Evolutionary conservation across 2,888 invertebrate genomes (phyloP).

Genomic region (Drosophila putrida): DNA sequence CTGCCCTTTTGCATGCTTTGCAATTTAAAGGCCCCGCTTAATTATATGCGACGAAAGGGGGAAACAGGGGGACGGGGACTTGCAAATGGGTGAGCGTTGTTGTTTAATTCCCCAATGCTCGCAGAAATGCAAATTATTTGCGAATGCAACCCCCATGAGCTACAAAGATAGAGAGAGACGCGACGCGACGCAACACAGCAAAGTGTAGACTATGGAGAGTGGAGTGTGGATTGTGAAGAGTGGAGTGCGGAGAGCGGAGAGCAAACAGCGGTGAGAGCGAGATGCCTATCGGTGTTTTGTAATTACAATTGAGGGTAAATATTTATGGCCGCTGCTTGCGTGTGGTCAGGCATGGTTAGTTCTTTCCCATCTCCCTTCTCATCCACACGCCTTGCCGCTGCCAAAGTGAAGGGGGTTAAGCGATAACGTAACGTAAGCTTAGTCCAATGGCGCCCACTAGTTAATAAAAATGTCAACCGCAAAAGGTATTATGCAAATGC

Average conservation of each 20-base stretch:
- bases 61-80: slow-evolving; percentile 9
- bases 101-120: slow-evolving; percentile 72
- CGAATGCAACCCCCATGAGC: slow-evolving; percentile 61
- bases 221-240: slow-evolving; percentile 34
- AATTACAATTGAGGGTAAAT: slow-evolving; percentile 79
- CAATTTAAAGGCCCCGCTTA: slow-evolving; percentile 79
- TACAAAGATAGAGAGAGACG: neutral
- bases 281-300: slow-evolving; percentile 81
- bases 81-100: slow-evolving; percentile 28
- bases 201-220: neutral
- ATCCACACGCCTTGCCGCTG: neutral
- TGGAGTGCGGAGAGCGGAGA: slow-evolving; percentile 17
- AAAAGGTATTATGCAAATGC: slow-evolving; percentile 72
- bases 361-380: slow-evolving; percentile 11
- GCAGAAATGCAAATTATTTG: slow-evolving; percentile 74
- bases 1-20: slow-evolving; percentile 66
- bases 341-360: slow-evolving; percentile 74
- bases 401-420: slow-evolving; percentile 11
- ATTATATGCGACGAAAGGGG: slow-evolving; percentile 68
- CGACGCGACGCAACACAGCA: slow-evolving; percentile 3
- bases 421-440: slow-evolving; percentile 38
- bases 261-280: slow-evolving; percentile 54
- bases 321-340: slow-evolving; percentile 72
- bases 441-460: slow-evolving; percentile 56
- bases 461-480: slow-evolving; percentile 75